phyloP scores from a whole-genome alignment of 2,113 vertebrate species.

The Oryzias curvinotus region DNA sequence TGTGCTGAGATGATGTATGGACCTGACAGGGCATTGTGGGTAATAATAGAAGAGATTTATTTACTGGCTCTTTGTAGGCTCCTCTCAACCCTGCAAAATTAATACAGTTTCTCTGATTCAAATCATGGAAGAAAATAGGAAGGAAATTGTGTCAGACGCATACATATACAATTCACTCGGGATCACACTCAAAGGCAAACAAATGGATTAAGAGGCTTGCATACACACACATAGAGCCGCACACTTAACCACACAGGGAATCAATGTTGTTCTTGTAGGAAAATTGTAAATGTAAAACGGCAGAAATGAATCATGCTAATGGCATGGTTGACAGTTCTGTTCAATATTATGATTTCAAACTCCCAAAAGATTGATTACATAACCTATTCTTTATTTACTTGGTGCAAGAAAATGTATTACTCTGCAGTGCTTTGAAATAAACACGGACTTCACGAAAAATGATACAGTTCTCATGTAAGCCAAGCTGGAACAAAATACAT shows the following conservation, averaged over 20 bases:
- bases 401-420: constrained; percentile 65
- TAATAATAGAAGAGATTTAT: constrained; percentile 82
- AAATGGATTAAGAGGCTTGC: constrained; percentile 38
- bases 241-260: constrained; percentile 56
- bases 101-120: constrained; percentile 79
- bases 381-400: constrained; percentile 80
- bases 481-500: constrained; percentile 20
- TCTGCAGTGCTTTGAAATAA: constrained; percentile 58
- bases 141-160: constrained; percentile 78
- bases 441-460: constrained; percentile 58
- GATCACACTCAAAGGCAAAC: constrained; percentile 54
- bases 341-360: constrained; percentile 83
- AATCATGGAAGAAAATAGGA: constrained; percentile 79
- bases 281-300: constrained; percentile 81
- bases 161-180: constrained; percentile 56
- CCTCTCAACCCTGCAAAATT: constrained; percentile 73
- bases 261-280: constrained; percentile 79
- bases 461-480: constrained; percentile 39
- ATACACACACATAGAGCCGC: constrained; percentile 20
- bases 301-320: constrained; percentile 84
- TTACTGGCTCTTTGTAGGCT: constrained; percentile 67
- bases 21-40: constrained; percentile 76
- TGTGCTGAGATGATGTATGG: constrained; percentile 79
- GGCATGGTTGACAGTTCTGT: constrained; percentile 78
- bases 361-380: constrained; percentile 81